Evolutionary conservation across 2,113 vertebrate genomes (phyloP), one percentile per base, ranked within the genome.

Genomic region (Chascanopsetta lugubris): DNA sequence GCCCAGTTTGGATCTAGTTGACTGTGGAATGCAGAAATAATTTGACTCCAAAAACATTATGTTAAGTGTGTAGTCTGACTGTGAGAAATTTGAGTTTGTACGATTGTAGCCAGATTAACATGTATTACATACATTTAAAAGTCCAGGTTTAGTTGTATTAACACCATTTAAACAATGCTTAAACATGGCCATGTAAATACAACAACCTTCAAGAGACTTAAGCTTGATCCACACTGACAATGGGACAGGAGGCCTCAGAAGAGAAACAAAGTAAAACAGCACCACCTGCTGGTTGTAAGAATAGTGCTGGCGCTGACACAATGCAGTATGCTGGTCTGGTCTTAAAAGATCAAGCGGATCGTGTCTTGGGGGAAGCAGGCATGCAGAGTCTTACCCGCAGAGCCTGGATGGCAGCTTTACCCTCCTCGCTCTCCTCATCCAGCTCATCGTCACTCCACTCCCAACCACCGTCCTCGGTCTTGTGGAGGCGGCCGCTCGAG

Each of bases 401-500:
- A 42, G 85, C 90, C 12, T 84, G 80, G 34, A 91, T 83, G 0
- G 91, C 91, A 22, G 90, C 91, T 83, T 83, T 91, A 8, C 91
- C 91, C 75, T 92, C 91, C 77, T 92, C 91, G 2, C 91, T 92
- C 79, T 92, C 91, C 63, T 89, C 85, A 4, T 92, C 91, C 83
- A 92, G 74, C 82, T 92, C 91, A 0, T 92, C 91, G 4, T 92
- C 91, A 15, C 91, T 92, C 91, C 91, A 92, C 78, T 92, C 91
- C 91, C 91, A 92, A n/a, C 90, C 87, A 0, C 91, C 91, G 3
- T 92, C 91, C 74, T 92, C 91, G 0, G 91, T 92, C 78, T 92
- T 92, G 70, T 92, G 91, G 51, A 92, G 91, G 13, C 91, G 84
- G 2, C 91, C 91, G 1, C 91, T 92, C 0, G 91, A 92, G 21